Evolutionary conservation across 1,140 invertebrate species (phyloP), one percentile per base, ranked within the genome.

Genomic region (Drosophila seguyi): DNA sequence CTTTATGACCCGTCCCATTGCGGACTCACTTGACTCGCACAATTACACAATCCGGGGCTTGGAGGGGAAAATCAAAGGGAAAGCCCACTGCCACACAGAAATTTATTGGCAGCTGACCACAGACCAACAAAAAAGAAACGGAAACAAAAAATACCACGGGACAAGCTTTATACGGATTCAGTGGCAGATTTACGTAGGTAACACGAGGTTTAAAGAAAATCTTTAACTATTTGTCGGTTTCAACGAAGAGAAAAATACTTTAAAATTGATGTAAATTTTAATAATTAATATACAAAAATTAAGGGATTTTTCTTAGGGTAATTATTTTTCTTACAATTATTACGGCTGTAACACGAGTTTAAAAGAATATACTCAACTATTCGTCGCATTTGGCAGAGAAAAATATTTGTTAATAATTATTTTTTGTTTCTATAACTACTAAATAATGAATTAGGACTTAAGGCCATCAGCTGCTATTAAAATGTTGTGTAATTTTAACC

Each of bases 61-160:
- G 53, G 55, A n/a, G 14, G 34, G 8, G 14, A 38, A 22, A 38
- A 38, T 42, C 50, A 55, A 38, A 29, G 47, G 50, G 31, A 57
- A 44, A 53, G 63, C 57, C 65, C 80, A 66, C 50, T 45, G 80
- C 34, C 69, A 56, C 52, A 55, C 52, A 62, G 22, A 62, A 65
- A 83, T 83, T 83, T 84, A 84, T 84, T 84, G 76, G 71, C 81
- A 80, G 47, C 60, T 76, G 76, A 76, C 81, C 81, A 52, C 59
- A 73, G 66, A 56, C 53, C 55, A 58, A 22, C 18, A 44, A 65
- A 42, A 65, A 39, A 25, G 34, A 65, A 39, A 25, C 10, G 7
- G 29, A 52, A 55, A 44, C 31, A 66, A 67, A 27, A n/a, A 42
- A 34, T 38, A 27, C n/a, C 14, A 16, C 20, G n/a, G 29, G 27